phyloP scores from a whole-genome alignment of 2,888 invertebrate species.

The Caenorhabditis plicata region DNA sequence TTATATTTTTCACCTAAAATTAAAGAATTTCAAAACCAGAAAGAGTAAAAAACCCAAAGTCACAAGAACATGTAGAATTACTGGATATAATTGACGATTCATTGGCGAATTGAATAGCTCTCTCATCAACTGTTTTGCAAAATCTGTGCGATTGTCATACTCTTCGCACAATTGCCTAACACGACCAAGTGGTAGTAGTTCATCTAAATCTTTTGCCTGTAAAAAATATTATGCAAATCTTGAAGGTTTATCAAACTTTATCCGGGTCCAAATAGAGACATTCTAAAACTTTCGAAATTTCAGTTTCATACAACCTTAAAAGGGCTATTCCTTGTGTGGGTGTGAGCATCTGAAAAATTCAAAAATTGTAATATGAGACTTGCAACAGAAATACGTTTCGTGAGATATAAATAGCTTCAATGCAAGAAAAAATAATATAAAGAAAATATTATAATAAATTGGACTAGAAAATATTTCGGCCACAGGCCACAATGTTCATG shows the following conservation, averaged over 20 bases:
- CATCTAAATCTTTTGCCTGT: not conserved
- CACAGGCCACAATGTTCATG: too few relatives aligned
- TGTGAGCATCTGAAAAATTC: too few relatives aligned
- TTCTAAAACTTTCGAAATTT: conserved; percentile 12
- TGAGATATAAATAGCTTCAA: too few relatives aligned
- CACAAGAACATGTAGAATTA: too few relatives aligned
- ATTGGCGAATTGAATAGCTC: not conserved
- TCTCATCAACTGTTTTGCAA: not conserved
- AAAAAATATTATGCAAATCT: not conserved
- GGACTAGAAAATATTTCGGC: too few relatives aligned
- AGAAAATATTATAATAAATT: too few relatives aligned
- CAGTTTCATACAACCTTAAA: conserved; percentile 5
- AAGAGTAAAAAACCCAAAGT: not conserved
- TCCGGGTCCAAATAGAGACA: conserved; percentile 8
- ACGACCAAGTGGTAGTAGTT: not conserved
- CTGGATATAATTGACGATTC: not conserved
- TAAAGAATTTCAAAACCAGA: not conserved
- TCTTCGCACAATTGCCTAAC: not conserved
- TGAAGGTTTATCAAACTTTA: conserved; percentile 1
- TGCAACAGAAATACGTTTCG: too few relatives aligned
- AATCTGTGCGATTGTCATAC: not conserved
- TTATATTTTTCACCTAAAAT: not conserved
- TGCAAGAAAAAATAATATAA: too few relatives aligned
- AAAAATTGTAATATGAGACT: too few relatives aligned
- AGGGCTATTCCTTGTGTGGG: conserved; percentile 8